phyloP scores from a whole-genome alignment of 2,888 invertebrate genomes.

The Lasioglossum leucozonium region DNA sequence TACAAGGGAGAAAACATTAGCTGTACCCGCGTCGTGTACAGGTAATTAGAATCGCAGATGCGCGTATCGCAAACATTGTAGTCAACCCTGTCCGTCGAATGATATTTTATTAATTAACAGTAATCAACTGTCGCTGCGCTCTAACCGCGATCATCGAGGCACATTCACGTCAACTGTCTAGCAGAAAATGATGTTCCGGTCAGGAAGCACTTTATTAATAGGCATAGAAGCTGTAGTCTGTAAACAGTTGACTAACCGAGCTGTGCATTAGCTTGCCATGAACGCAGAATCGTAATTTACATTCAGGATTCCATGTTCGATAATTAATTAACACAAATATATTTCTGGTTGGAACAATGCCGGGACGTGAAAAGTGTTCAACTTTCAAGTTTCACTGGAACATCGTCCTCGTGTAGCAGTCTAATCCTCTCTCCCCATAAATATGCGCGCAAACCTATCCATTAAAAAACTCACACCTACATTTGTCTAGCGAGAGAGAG shows the following conservation, averaged over 20 bases:
- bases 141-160: not conserved
- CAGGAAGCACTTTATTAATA: not conserved
- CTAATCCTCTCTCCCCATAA: not conserved
- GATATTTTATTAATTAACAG: slow-evolving; percentile 36
- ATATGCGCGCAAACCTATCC: slow-evolving; percentile 29
- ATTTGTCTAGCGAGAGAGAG: not conserved
- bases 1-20: not conserved
- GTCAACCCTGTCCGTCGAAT: slow-evolving; percentile 9
- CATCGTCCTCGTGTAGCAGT: not conserved
- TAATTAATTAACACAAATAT: not conserved
- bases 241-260: not conserved
- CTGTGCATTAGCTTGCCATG: not conserved
- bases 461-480: not conserved
- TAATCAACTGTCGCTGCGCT: not conserved
- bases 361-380: too few relatives aligned
- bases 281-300: not conserved
- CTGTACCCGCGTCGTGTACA: not conserved
- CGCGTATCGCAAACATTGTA: not conserved
- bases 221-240: not conserved
- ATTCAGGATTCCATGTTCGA: not conserved
- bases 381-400: too few relatives aligned
- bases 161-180: not conserved
- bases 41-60: slow-evolving; percentile 22
- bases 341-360: not conserved
- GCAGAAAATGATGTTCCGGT: not conserved